phyloP scores from a whole-genome alignment of 2,888 invertebrate genomes.

The Eupithecia tripunctaria region DNA sequence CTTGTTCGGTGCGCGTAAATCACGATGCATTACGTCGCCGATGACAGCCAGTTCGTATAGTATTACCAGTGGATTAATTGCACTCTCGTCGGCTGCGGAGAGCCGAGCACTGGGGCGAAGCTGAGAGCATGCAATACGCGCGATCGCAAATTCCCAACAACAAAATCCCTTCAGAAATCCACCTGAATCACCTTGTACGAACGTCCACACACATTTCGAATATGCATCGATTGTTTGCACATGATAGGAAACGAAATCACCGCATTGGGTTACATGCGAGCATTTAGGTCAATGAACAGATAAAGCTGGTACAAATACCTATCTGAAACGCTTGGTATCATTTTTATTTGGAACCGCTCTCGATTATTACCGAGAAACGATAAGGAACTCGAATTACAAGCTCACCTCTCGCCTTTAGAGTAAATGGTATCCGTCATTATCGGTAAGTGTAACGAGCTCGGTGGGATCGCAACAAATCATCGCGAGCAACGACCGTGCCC shows the following conservation, averaged over 20 bases:
- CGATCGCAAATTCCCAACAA: neutral
- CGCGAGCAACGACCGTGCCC: constrained; percentile 61
- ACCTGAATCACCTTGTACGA: neutral
- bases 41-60: constrained; percentile 80
- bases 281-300: constrained; percentile 22
- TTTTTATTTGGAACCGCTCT: constrained; percentile 36
- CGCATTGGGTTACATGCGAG: neutral
- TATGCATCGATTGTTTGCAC: neutral
- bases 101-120: neutral
- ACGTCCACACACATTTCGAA: neutral
- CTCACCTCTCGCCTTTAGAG: constrained; percentile 64
- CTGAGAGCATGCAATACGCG: neutral
- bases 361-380: constrained; percentile 62
- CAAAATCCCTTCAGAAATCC: neutral
- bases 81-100: neutral
- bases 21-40: constrained; percentile 81
- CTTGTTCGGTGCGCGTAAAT: constrained; percentile 78
- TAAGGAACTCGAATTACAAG: constrained; percentile 68
- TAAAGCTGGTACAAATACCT: constrained; percentile 24
- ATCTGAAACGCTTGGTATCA: constrained; percentile 23
- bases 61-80: constrained; percentile 82
- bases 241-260: neutral
- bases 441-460: constrained; percentile 70
- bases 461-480: constrained; percentile 76
- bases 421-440: constrained; percentile 78